These are phyloP conservation scores for Chlorodrepanis virens DNA, from an alignment of 2,113 vertebrate genomes.

Conservation along the genomic window DNA sequence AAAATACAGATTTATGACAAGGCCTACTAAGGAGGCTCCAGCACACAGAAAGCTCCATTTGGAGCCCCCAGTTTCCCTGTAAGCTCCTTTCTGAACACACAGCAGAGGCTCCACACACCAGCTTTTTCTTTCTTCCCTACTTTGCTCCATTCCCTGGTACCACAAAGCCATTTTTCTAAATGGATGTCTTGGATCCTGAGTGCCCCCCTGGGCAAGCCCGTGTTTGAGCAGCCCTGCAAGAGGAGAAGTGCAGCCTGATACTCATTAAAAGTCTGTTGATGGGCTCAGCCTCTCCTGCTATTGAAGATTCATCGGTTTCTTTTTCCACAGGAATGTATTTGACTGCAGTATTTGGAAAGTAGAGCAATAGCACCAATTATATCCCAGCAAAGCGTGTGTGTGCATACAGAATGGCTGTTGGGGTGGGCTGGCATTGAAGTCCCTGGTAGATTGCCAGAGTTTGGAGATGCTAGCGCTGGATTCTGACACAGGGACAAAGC, in stretches of 20 bases:
- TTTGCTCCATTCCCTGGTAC: background rate
- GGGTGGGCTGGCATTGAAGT: background rate
- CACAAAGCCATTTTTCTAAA: background rate
- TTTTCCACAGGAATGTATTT: background rate
- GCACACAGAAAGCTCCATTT: background rate
- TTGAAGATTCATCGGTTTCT: background rate
- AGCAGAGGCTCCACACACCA: background rate
- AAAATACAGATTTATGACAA: background rate
- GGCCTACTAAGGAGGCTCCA: background rate
- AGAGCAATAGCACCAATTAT: conserved; percentile 23
- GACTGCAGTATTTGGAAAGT: conserved; percentile 20
- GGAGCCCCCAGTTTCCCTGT: background rate
- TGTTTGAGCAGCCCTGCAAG: background rate
- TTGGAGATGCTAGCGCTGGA: background rate
- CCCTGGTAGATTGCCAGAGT: background rate
- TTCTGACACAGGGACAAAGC: background rate
- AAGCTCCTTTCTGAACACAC: background rate
- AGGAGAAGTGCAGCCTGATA: background rate
- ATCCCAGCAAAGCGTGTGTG: background rate
- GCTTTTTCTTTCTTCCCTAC: background rate
- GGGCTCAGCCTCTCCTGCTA: background rate
- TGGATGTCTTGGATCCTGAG: background rate
- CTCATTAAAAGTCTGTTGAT: background rate
- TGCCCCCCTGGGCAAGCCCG: background rate
- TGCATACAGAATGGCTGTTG: background rate